These are phyloP conservation scores for Agrypnia vestita DNA, from an alignment of 1,140 invertebrate genomes.

Conservation along the genomic window DNA sequence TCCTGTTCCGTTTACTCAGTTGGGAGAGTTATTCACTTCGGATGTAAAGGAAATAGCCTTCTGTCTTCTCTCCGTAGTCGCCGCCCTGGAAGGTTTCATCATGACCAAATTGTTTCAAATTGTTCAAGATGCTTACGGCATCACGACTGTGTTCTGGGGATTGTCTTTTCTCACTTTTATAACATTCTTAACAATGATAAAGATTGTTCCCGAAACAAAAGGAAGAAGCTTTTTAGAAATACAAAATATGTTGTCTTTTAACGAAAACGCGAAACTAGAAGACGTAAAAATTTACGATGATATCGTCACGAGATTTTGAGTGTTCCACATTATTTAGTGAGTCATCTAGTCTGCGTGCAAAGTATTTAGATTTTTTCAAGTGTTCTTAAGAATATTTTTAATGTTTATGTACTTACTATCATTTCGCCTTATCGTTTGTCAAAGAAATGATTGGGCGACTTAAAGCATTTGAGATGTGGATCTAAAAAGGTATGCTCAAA, in stretches of 20 bases:
- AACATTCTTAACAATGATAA: conserved; percentile 40
- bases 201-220: conserved; percentile 56
- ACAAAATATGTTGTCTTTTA: conserved; percentile 47
- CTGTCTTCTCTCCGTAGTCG: conserved; percentile 50
- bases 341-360: conserved; percentile 15
- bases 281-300: conserved; percentile 48
- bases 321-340: neutral
- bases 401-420: too few relatives aligned
- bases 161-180: conserved; percentile 53
- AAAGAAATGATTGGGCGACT: too few relatives aligned
- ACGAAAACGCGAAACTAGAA: conserved; percentile 38
- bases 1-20: conserved; percentile 56
- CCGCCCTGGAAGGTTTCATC: conserved; percentile 56
- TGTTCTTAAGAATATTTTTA: too few relatives aligned
- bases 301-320: conserved; percentile 14
- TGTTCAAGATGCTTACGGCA: conserved; percentile 51
- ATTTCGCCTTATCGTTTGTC: too few relatives aligned
- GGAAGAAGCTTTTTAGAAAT: conserved; percentile 58
- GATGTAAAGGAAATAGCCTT: conserved; percentile 57
- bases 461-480: too few relatives aligned
- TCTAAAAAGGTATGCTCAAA: too few relatives aligned
- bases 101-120: conserved; percentile 56
- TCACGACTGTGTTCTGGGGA: conserved; percentile 54
- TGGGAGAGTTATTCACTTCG: conserved; percentile 58
- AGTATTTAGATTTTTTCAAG: neutral